A percentile compares a stretch with the other conserved stretches of the same genome.
phyloP scores from a whole-genome alignment of 1,140 invertebrate genomes.

The Pseudomyrmex cubaensis region DNA sequence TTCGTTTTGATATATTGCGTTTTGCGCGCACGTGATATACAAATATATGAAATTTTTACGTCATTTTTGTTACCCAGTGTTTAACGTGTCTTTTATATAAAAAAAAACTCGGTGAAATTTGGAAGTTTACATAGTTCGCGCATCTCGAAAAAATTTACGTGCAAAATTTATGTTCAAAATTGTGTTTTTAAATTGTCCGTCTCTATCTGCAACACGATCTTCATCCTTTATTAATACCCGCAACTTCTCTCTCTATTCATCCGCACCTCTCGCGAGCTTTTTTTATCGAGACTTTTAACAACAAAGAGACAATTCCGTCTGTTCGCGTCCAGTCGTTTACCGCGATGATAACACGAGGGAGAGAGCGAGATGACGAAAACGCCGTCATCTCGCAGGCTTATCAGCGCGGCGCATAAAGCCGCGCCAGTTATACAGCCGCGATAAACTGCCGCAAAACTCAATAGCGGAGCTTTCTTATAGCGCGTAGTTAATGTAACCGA shows the following conservation, averaged over 20 bases:
- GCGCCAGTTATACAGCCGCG: constrained; percentile 24
- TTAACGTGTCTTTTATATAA: neutral
- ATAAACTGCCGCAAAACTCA: constrained; percentile 63
- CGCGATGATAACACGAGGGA: neutral
- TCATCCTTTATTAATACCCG: neutral
- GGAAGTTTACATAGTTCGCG: neutral
- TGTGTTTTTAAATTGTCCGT: neutral
- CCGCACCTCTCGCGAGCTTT: neutral
- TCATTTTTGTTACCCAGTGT: neutral
- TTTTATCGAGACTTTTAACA: neutral
- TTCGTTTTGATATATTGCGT: neutral
- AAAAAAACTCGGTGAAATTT: neutral
- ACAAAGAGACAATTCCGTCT: no score
- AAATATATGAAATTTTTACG: neutral
- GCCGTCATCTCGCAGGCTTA: constrained; percentile 39
- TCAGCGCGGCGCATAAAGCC: constrained; percentile 50
- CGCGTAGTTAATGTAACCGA: constrained; percentile 16
- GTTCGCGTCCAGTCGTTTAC: neutral
- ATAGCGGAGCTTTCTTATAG: constrained; percentile 41
- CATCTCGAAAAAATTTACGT: neutral
- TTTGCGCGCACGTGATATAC: no score
- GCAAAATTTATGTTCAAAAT: neutral
- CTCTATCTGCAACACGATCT: no score
- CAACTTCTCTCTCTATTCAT: neutral
- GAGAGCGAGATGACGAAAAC: neutral